Evolutionary conservation across 2,797 vertebrate species (phyloP).

Genomic region (Acropternis orthonyx): DNA sequence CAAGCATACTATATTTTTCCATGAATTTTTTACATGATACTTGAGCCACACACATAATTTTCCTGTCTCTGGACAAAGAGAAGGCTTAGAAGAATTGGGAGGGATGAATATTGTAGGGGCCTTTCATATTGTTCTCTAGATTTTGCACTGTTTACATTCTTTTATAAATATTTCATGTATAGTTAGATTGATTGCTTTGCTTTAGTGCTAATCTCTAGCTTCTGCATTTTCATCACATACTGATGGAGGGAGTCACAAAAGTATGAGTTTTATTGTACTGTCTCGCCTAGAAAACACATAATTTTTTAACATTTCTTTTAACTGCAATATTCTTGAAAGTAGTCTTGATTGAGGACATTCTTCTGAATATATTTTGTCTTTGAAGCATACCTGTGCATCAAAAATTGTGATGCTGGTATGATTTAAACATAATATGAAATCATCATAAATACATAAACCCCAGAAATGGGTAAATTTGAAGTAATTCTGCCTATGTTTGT

Average conservation of each 20-base stretch:
- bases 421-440: not conserved
- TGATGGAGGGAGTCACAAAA: not conserved
- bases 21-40: not conserved
- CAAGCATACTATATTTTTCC: slow-evolving; percentile 25
- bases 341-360: not conserved
- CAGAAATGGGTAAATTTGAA: not conserved
- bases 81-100: not conserved
- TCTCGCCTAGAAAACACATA: not conserved
- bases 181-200: not conserved
- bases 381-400: not conserved
- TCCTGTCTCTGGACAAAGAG: not conserved
- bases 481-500: not conserved
- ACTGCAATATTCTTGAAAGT: not conserved
- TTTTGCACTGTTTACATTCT: not conserved
- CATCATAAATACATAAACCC: not conserved
- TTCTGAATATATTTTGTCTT: not conserved
- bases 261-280: not conserved
- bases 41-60: not conserved
- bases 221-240: not conserved
- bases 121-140: not conserved
- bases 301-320: not conserved
- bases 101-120: not conserved
- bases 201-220: not conserved
- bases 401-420: not conserved
- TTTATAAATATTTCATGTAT: not conserved